Conservation (phyloP, 1,140 invertebrate genomes). For the Drosophila varians region DNA sequence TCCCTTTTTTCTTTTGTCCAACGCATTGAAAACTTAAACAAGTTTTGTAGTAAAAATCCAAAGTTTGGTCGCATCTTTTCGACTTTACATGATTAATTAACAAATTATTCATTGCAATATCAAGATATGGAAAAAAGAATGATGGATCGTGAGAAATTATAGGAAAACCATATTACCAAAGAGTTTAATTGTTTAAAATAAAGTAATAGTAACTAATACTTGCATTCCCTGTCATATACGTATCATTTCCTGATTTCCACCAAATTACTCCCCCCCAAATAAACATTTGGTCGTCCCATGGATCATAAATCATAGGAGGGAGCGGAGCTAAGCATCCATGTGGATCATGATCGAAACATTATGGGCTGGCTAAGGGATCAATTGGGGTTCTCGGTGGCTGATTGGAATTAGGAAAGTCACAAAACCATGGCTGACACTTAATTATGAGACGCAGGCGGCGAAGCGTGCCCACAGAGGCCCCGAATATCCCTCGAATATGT, state of each 20-base stretch:
- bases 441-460: slow-evolving; percentile 65
- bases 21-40: slow-evolving; percentile 32
- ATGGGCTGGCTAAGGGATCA: slow-evolving; percentile 45
- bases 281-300: slow-evolving; percentile 12
- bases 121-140: neutral
- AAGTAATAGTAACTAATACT: neutral
- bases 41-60: slow-evolving; percentile 51
- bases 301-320: slow-evolving; percentile 66
- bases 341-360: slow-evolving; percentile 44
- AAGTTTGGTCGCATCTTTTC: slow-evolving; percentile 29
- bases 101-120: slow-evolving; percentile 68
- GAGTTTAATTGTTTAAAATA: neutral
- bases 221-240: neutral
- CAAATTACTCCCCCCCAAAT: too few species aligned
- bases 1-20: slow-evolving; percentile 9
- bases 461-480: slow-evolving; percentile 50
- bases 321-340: slow-evolving; percentile 29
- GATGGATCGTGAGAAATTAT: slow-evolving; percentile 62
- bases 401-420: slow-evolving; percentile 80
- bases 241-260: neutral
- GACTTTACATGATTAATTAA: slow-evolving; percentile 73
- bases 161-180: neutral
- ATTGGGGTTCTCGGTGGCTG: slow-evolving; percentile 39
- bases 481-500: neutral
- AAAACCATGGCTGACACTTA: slow-evolving; percentile 76